phyloP scores from a whole-genome alignment of 1,140 invertebrate genomes.

The Zaprionus davidi region DNA sequence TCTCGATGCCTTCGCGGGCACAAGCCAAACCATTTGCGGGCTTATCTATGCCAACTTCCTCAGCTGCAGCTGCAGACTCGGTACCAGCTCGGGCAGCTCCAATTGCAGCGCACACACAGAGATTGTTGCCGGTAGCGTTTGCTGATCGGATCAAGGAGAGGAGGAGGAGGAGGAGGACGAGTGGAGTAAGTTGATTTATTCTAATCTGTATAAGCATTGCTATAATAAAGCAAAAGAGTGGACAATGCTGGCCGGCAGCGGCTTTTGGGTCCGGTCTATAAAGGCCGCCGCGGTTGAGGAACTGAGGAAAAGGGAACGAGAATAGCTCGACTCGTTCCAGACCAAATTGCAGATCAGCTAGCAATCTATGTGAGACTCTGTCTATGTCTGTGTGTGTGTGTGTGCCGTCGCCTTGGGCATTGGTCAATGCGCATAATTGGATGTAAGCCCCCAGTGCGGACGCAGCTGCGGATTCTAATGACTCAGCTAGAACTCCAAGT shows the following conservation, averaged over 20 bases:
- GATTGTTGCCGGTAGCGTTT: slow-evolving; percentile 75
- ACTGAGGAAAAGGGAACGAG: slow-evolving; percentile 20
- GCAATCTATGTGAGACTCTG: slow-evolving; percentile 14
- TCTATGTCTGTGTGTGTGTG: slow-evolving; percentile 17
- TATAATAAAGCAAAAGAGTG: slow-evolving; percentile 79
- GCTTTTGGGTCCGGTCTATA: slow-evolving; percentile 50
- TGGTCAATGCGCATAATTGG: slow-evolving; percentile 68
- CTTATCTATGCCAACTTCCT: slow-evolving; percentile 74
- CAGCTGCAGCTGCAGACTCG: slow-evolving; percentile 15
- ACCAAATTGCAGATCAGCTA: slow-evolving; percentile 48
- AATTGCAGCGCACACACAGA: slow-evolving; percentile 36
- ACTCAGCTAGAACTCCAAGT: slow-evolving; percentile 55
- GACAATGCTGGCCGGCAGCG: slow-evolving; percentile 65
- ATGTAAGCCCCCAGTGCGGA: slow-evolving; percentile 71
- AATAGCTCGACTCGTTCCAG: slow-evolving; percentile 30
- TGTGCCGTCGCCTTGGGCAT: slow-evolving; percentile 56
- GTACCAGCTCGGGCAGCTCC: slow-evolving; percentile 16
- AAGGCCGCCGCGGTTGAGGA: slow-evolving; percentile 51
- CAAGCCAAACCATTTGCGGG: slow-evolving; percentile 58
- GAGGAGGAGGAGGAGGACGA: slow-evolving; percentile 10
- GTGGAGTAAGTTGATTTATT: slow-evolving; percentile 73
- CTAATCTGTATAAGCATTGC: slow-evolving; percentile 80
- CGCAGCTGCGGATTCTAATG: slow-evolving; percentile 77
- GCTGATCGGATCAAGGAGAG: slow-evolving; percentile 42
- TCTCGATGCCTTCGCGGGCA: slow-evolving; percentile 50